Percentiles rank a stretch among this genome's conserved stretches.
Evolutionary conservation across 2,113 vertebrate genomes (phyloP).

Genomic region (Charadrius vociferus): DNA sequence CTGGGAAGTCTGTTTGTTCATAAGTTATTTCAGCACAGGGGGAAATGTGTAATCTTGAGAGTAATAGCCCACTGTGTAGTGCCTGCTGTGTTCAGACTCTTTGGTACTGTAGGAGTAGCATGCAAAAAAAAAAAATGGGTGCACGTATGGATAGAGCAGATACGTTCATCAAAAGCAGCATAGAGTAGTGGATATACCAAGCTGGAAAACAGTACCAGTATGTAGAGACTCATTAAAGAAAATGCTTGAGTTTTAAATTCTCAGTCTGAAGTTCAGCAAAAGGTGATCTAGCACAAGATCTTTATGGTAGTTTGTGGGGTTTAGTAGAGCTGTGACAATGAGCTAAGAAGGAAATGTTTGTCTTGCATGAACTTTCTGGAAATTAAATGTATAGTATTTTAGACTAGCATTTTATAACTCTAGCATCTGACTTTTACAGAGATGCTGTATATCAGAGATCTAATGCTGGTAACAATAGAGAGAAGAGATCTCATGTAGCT

Average conservation of each 20-base stretch:
- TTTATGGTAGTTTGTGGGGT: background rate
- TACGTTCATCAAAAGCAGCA: background rate
- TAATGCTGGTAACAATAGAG: constrained; percentile 62
- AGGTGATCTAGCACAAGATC: too few relatives aligned
- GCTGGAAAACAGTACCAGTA: background rate
- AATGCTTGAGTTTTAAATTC: background rate
- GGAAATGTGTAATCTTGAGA: background rate
- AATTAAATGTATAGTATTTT: background rate
- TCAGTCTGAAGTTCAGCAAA: background rate
- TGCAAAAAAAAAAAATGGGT: background rate
- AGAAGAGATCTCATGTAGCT: constrained; percentile 56
- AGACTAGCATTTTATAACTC: background rate
- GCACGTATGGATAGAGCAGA: background rate
- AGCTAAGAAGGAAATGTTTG: background rate
- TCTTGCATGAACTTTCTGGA: background rate
- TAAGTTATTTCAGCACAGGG: background rate
- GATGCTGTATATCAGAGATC: constrained; percentile 35
- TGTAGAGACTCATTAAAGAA: background rate
- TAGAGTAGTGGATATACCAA: background rate
- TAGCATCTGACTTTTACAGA: constrained; percentile 44
- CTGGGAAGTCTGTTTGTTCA: background rate
- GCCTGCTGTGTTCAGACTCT: background rate
- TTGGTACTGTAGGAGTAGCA: background rate
- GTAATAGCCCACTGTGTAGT: background rate
- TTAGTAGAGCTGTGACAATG: background rate